A percentile compares a stretch with the other conserved stretches of the same genome.
These are phyloP conservation scores for Pantelozetes paolii DNA, from an alignment of 2,888 invertebrate species.

Conservation along the genomic window DNA sequence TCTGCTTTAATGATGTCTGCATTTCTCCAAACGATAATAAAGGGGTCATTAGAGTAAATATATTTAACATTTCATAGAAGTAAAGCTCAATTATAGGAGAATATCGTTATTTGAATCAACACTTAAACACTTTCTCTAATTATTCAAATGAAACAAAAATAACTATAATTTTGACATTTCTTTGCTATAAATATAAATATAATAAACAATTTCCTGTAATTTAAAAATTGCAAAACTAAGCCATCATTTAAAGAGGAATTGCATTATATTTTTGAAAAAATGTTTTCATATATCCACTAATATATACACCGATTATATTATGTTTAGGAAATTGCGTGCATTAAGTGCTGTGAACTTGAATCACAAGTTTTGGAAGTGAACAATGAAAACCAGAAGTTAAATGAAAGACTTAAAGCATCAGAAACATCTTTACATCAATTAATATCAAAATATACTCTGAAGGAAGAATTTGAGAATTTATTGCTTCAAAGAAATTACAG, in stretches of 20 bases:
- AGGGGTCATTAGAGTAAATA: conserved; percentile 9
- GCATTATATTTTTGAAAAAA: no score
- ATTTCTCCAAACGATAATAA: neutral
- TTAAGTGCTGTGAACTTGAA: conserved; percentile 30
- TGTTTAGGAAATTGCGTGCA: conserved; percentile 25
- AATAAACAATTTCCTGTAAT: neutral
- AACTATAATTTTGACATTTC: no score
- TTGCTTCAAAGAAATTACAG: conserved; percentile 17
- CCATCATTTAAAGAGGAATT: neutral
- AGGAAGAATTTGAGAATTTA: conserved; percentile 18
- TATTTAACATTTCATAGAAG: neutral
- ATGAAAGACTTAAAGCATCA: conserved; percentile 10
- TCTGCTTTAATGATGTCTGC: no score
- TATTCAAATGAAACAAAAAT: neutral
- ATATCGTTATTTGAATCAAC: neutral
- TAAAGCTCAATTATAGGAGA: neutral
- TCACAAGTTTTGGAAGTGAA: conserved; percentile 6
- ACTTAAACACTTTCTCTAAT: neutral
- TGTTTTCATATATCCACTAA: conserved; percentile 1
- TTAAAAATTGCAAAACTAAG: conserved; percentile 1
- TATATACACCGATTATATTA: neutral
- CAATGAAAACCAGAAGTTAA: conserved; percentile 34
- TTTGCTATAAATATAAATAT: no score
- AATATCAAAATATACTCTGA: conserved; percentile 15
- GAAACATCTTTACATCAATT: conserved; percentile 20